These are phyloP conservation scores for Craseonycteris thonglongyai DNA, from an alignment of 2,113 vertebrate species.

Conservation along the genomic window DNA sequence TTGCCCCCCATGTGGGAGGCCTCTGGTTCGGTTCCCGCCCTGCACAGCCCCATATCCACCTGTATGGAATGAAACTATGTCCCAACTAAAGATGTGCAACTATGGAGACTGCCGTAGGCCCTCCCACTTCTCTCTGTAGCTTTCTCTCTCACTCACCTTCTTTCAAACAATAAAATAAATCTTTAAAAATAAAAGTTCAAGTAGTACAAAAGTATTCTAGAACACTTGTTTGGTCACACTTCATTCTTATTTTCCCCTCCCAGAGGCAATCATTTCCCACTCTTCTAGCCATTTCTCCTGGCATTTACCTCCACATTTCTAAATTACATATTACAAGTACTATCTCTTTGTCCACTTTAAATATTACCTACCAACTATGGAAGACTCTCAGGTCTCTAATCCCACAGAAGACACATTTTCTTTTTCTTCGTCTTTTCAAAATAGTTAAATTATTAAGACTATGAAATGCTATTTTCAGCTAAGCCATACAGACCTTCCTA, in stretches of 20 bases:
- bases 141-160: no score
- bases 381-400: not conserved
- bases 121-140: no score
- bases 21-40: no score
- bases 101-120: no score
- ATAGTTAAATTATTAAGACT: not conserved
- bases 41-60: no score
- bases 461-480: not conserved
- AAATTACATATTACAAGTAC: not conserved
- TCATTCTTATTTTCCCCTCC: no score
- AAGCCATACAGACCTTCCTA: not conserved
- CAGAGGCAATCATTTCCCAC: not conserved
- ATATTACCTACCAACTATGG: not conserved
- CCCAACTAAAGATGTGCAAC: no score
- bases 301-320: not conserved
- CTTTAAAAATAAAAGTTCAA: no score
- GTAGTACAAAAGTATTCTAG: not conserved
- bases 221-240: not conserved
- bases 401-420: not conserved
- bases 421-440: conserved; percentile 7
- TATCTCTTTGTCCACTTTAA: not conserved
- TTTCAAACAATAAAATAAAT: no score
- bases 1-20: no score
- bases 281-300: not conserved
- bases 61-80: no score